Percentiles rank a stretch among this genome's conserved stretches.
Evolutionary conservation across 2,888 invertebrate species (phyloP).

Genomic region (Ommatoiulus sabulosus): DNA sequence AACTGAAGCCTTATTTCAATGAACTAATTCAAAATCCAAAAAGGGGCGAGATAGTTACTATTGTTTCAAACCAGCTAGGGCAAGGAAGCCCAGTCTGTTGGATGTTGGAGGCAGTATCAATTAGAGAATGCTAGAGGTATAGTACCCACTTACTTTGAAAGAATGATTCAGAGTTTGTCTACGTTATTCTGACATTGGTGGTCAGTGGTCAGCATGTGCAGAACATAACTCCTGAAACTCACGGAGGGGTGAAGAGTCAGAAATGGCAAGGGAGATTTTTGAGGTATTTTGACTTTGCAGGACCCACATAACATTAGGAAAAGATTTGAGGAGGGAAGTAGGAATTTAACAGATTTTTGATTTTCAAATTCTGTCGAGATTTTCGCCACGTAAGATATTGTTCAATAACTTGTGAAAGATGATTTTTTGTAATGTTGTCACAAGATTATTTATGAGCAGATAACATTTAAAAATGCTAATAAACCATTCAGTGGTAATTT

Average conservation of each 20-base stretch:
- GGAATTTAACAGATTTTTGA: not conserved
- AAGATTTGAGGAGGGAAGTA: not conserved
- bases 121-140: no score
- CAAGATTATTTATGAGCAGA: no score
- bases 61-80: slow-evolving; percentile 12
- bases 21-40: not conserved
- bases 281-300: not conserved
- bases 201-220: slow-evolving; percentile 11
- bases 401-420: no score
- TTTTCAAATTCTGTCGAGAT: not conserved
- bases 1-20: not conserved
- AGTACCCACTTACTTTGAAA: not conserved
- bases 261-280: not conserved
- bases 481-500: no score
- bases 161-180: not conserved
- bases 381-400: not conserved
- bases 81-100: not conserved
- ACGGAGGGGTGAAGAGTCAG: not conserved
- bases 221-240: not conserved
- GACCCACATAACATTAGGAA: not conserved
- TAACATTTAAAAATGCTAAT: no score
- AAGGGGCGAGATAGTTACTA: not conserved
- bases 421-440: no score
- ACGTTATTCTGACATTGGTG: slow-evolving; percentile 1
- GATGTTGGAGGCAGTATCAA: not conserved